A percentile compares a stretch with the other conserved stretches of the same genome.
phyloP scores from a whole-genome alignment of 2,113 vertebrate species.

The Axis porcinus region DNA sequence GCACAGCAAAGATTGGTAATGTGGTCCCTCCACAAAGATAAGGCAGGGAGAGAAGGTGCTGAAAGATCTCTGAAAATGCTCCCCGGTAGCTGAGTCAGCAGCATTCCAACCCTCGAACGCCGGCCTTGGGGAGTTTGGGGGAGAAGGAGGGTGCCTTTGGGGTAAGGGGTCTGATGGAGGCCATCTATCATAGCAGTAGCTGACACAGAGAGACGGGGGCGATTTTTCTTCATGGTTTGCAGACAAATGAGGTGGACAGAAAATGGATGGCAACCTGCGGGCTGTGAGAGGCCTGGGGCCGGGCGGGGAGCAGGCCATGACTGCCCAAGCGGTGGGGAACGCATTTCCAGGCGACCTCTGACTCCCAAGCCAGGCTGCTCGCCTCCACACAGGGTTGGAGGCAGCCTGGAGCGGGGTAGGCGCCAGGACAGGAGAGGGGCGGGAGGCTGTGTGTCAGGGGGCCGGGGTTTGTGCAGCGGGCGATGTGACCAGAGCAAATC shows the following conservation, averaged over 20 bases:
- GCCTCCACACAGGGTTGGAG: background rate
- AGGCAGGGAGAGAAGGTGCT: background rate
- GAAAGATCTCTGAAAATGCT: background rate
- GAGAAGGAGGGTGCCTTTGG: background rate
- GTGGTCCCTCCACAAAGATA: background rate
- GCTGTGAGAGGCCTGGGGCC: slow-evolving; percentile 3
- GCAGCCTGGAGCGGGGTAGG: rapidly evolving
- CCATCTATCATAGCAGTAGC: slow-evolving; percentile 65
- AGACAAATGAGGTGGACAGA: slow-evolving; percentile 79
- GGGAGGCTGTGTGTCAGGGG: background rate
- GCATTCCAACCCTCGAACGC: background rate
- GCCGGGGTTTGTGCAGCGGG: background rate
- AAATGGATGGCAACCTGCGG: slow-evolving; percentile 76
- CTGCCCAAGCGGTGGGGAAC: background rate
- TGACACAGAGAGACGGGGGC: slow-evolving; percentile 42
- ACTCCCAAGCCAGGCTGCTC: background rate
- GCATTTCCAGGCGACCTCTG: rapidly evolving
- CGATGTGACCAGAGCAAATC: background rate
- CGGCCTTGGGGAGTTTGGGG: background rate
- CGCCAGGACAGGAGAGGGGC: too few species aligned
- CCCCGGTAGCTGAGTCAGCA: background rate
- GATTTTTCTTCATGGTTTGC: slow-evolving; percentile 79
- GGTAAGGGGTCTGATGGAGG: slow-evolving; percentile 59
- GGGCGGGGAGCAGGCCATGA: rapidly evolving
- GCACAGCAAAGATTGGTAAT: background rate